These are phyloP conservation scores for Zaprionus gabonicus DNA, from an alignment of 1,140 invertebrate genomes.

Conservation along the genomic window DNA sequence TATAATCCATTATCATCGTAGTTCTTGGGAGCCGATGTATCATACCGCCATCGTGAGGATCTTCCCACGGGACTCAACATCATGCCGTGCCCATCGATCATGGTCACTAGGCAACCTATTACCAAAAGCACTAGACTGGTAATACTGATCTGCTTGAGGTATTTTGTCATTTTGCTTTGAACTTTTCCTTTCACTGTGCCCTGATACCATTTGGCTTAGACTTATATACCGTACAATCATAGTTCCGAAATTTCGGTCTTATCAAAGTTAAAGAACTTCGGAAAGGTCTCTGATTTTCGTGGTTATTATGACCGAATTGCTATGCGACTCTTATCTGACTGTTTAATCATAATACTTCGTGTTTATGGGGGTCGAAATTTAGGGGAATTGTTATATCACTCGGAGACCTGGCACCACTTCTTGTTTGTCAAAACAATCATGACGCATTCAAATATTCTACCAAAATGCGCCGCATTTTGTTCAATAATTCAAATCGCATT, in stretches of 20 bases:
- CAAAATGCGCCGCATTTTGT: conserved; percentile 18
- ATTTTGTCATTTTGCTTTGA: conserved; percentile 47
- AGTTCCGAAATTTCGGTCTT: conserved; percentile 32
- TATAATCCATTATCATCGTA: conserved; percentile 88
- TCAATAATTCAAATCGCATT: conserved; percentile 1
- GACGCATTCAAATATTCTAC: conserved; percentile 40
- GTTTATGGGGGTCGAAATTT: conserved; percentile 55
- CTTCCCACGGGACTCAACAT: conserved; percentile 88
- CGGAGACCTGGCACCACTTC: conserved; percentile 11
- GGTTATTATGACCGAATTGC: conserved; percentile 8
- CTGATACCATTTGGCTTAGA: neutral
- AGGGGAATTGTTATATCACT: conserved; percentile 50
- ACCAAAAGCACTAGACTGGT: conserved; percentile 16
- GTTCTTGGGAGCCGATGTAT: conserved; percentile 86
- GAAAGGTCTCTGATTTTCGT: conserved; percentile 51
- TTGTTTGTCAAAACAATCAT: conserved; percentile 45
- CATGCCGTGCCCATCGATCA: conserved; percentile 87
- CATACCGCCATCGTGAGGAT: conserved; percentile 88
- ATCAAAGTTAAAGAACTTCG: conserved; percentile 11
- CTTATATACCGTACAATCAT: conserved; percentile 55
- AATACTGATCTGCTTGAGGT: conserved; percentile 20
- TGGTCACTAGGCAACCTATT: neutral
- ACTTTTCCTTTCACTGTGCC: conserved; percentile 46
- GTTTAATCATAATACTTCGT: conserved; percentile 33
- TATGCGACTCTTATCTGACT: conserved; percentile 47